Conservation (phyloP, 30 jellyfish, hydroid and myxozoan genomes). For the Aurelia coerulea region DNA sequence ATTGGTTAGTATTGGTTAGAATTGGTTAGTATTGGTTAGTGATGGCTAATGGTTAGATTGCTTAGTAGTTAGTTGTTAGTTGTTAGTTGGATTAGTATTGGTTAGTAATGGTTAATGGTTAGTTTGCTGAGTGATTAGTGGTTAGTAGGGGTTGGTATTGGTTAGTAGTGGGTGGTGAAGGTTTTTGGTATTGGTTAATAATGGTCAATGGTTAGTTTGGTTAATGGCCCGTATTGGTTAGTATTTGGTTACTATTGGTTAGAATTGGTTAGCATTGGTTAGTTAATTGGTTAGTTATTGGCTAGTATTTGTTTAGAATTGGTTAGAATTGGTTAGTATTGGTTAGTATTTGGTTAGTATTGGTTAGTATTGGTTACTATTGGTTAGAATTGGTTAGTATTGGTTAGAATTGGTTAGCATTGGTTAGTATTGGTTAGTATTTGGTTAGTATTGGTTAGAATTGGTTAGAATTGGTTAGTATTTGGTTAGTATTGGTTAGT, state of each 20-base stretch:
- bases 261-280: not conserved
- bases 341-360: not conserved
- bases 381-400: not conserved
- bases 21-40: no score
- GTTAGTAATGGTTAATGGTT: no score
- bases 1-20: no score
- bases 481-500: not conserved
- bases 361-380: no score
- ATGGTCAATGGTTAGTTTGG: not conserved
- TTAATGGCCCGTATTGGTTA: not conserved
- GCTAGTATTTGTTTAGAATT: no score
- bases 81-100: no score
- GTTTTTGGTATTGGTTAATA: not conserved
- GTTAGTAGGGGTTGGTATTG: no score
- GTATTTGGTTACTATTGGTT: not conserved
- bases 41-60: no score
- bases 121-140: no score
- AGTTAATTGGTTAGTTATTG: no score
- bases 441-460: not conserved
- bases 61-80: no score
- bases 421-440: no score
- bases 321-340: not conserved
- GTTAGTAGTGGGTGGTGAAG: not conserved
- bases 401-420: not conserved
- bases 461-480: not conserved